Conservation (phyloP, 1,140 invertebrate genomes). For the Solenopsis invicta region DNA sequence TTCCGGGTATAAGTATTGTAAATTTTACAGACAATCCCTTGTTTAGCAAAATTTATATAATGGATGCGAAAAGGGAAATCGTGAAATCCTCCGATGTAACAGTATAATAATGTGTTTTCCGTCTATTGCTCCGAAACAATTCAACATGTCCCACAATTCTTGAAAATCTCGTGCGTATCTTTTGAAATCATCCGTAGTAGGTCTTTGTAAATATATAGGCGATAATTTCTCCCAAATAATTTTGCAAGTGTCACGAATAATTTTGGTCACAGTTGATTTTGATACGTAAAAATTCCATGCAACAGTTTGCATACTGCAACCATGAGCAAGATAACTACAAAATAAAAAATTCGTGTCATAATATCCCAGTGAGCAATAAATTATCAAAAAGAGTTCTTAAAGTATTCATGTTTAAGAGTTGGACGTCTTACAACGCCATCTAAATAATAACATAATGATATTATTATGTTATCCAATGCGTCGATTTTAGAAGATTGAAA, state of each 20-base stretch:
- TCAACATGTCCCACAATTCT: not conserved
- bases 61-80: too few relatives aligned
- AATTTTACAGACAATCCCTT: too few relatives aligned
- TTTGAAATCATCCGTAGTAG: conserved; percentile 1
- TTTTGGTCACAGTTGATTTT: not conserved
- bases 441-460: too few relatives aligned
- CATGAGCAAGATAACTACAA: conserved; percentile 15
- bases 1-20: too few relatives aligned
- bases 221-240: conserved; percentile 26
- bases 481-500: too few relatives aligned
- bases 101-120: not conserved
- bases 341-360: conserved; percentile 17
- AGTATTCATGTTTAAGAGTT: too few relatives aligned
- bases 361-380: not conserved
- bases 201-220: conserved; percentile 4
- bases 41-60: too few relatives aligned
- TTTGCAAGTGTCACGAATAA: conserved; percentile 8
- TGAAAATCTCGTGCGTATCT: not conserved
- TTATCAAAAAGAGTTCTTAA: too few relatives aligned
- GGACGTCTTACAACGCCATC: too few relatives aligned
- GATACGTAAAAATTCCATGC: conserved; percentile 20
- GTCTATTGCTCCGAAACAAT: not conserved
- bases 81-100: too few relatives aligned
- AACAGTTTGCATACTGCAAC: not conserved
- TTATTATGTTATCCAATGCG: too few relatives aligned